Percentiles rank a stretch among this genome's conserved stretches.
Conservation (phyloP, 1,140 invertebrate genomes). For the Drosophila mojavensis region DNA sequence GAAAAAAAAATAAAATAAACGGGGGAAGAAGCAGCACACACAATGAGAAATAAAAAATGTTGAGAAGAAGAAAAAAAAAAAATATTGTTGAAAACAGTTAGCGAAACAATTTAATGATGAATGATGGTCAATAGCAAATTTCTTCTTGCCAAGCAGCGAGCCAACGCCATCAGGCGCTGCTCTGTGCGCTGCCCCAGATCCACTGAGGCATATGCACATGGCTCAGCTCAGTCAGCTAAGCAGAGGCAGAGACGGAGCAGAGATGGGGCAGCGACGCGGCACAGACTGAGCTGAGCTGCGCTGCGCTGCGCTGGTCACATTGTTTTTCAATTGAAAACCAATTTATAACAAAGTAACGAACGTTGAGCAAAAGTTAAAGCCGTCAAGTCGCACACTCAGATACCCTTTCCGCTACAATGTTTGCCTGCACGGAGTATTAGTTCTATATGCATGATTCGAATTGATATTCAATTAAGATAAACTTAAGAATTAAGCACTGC, state of each 20-base stretch:
- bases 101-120: conserved; percentile 81
- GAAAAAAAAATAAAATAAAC: conserved; percentile 28
- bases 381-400: background rate
- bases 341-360: conserved; percentile 50
- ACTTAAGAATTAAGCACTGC: too few relatives aligned
- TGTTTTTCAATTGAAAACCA: conserved; percentile 61
- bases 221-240: conserved; percentile 48
- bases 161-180: background rate
- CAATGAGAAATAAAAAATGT: conserved; percentile 7
- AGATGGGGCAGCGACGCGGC: background rate
- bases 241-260: background rate
- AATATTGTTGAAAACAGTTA: conserved; percentile 74
- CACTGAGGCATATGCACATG: conserved; percentile 57
- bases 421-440: too few relatives aligned
- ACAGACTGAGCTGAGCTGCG: background rate
- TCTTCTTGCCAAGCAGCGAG: conserved; percentile 20
- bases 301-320: conserved; percentile 3
- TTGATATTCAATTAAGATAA: too few relatives aligned
- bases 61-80: conserved; percentile 11
- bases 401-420: background rate
- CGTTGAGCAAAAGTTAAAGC: background rate
- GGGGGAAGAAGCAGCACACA: background rate
- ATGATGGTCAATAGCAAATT: conserved; percentile 75
- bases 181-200: background rate
- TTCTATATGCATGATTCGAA: too few relatives aligned